phyloP scores from a whole-genome alignment of 2,888 invertebrate species.

The Agriopis aurantiaria region DNA sequence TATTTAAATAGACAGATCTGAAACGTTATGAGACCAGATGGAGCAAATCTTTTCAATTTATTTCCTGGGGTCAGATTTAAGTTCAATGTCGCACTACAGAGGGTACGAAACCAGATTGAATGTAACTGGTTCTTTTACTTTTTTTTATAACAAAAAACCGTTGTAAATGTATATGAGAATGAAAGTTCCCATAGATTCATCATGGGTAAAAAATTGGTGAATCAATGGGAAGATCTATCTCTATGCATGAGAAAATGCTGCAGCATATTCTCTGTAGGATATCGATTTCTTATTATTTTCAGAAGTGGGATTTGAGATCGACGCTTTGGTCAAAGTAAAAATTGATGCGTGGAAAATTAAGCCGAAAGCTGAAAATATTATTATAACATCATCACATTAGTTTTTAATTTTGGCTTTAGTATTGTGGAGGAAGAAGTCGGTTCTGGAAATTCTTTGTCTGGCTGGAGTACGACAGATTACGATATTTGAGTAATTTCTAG shows the following conservation, averaged over 20 bases:
- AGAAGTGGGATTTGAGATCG: background rate
- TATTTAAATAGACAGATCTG: background rate
- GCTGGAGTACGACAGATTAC: no score
- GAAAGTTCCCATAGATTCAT: constrained; percentile 26
- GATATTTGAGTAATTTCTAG: no score
- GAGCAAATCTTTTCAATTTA: background rate
- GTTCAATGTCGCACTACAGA: constrained; percentile 15
- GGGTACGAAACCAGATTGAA: constrained; percentile 18
- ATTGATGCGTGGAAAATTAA: no score
- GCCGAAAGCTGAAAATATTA: no score
- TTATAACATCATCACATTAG: no score
- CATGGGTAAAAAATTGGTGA: constrained; percentile 2
- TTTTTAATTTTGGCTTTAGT: no score
- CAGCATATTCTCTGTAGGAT: constrained; percentile 4
- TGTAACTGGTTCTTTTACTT: background rate
- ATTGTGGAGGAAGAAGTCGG: no score
- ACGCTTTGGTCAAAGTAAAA: background rate
- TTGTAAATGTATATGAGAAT: background rate
- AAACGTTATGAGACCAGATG: constrained; percentile 20
- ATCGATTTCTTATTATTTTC: background rate
- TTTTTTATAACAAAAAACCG: background rate
- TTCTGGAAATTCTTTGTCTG: no score
- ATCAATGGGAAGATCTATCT: constrained; percentile 18
- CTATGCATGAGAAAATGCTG: background rate
- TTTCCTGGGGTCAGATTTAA: constrained; percentile 17